A percentile compares a stretch with the other conserved stretches of the same genome.
Conservation (phyloP, 2,888 invertebrate species). For the Epistrophe eligans region DNA sequence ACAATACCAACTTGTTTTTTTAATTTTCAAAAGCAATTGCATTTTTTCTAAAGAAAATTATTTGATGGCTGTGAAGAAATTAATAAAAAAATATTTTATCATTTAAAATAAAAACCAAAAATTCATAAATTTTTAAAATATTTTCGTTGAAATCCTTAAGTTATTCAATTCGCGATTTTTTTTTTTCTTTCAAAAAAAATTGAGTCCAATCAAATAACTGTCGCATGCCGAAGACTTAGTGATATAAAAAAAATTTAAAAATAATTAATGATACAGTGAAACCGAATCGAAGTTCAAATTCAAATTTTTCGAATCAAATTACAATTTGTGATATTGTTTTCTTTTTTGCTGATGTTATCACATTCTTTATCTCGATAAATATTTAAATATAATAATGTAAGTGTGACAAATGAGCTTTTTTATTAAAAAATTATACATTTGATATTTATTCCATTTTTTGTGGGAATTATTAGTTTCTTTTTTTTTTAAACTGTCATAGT, state of each 20-base stretch:
- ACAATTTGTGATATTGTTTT: constrained; percentile 25
- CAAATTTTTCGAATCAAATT: constrained; percentile 29
- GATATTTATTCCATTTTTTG: background rate
- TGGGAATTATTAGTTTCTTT: background rate
- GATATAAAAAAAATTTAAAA: constrained; percentile 4
- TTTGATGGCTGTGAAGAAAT: constrained; percentile 16
- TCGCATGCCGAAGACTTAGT: constrained; percentile 23
- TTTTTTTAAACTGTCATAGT: background rate
- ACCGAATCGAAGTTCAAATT: constrained; percentile 51
- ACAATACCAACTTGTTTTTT: background rate
- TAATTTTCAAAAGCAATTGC: background rate
- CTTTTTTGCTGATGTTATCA: constrained; percentile 63
- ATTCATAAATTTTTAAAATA: constrained; percentile 10
- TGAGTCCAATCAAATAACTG: constrained; percentile 17
- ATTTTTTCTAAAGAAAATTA: background rate
- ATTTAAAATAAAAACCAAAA: background rate
- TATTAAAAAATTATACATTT: background rate
- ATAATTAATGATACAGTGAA: constrained; percentile 63
- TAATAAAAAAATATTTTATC: background rate
- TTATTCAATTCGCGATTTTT: background rate
- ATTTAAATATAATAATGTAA: constrained; percentile 47
- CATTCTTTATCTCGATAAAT: constrained; percentile 18
- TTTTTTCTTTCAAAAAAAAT: background rate
- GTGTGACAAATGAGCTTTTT: constrained; percentile 18
- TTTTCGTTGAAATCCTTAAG: background rate